Evolutionary conservation across 2,888 invertebrate species (phyloP).

Genomic region (Parnassius orleans): DNA sequence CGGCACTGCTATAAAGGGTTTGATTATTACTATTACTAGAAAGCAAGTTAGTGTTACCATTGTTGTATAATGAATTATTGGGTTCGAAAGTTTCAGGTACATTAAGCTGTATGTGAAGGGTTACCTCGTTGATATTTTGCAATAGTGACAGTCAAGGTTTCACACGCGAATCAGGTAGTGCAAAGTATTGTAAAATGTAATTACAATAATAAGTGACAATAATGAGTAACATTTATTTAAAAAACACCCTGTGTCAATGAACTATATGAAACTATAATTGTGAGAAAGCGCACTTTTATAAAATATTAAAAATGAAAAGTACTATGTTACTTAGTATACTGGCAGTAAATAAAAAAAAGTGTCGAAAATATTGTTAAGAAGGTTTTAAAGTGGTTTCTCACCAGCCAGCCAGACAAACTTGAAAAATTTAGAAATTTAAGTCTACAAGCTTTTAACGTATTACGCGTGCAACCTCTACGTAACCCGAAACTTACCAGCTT

Average conservation of each 20-base stretch:
- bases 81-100: slow-evolving; percentile 79
- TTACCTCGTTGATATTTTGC: slow-evolving; percentile 57
- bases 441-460: slow-evolving; percentile 38
- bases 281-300: too few relatives aligned
- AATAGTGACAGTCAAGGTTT: slow-evolving; percentile 69
- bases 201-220: too few relatives aligned
- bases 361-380: too few relatives aligned
- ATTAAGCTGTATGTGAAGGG: slow-evolving; percentile 75
- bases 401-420: not conserved
- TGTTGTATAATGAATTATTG: slow-evolving; percentile 80
- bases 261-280: too few relatives aligned
- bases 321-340: not conserved
- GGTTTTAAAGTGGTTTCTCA: not conserved
- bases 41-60: slow-evolving; percentile 71
- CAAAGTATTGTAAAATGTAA: not conserved
- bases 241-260: too few relatives aligned
- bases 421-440: slow-evolving; percentile 29
- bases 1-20: slow-evolving; percentile 66
- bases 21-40: slow-evolving; percentile 73
- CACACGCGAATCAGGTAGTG: slow-evolving; percentile 73
- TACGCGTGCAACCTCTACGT: slow-evolving; percentile 62
- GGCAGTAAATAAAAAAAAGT: not conserved
- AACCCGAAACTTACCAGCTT: slow-evolving; percentile 60
- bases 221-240: too few relatives aligned
- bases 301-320: too few relatives aligned